phyloP scores from a whole-genome alignment of 1,140 invertebrate species.

The Semibalanus balanoides region DNA sequence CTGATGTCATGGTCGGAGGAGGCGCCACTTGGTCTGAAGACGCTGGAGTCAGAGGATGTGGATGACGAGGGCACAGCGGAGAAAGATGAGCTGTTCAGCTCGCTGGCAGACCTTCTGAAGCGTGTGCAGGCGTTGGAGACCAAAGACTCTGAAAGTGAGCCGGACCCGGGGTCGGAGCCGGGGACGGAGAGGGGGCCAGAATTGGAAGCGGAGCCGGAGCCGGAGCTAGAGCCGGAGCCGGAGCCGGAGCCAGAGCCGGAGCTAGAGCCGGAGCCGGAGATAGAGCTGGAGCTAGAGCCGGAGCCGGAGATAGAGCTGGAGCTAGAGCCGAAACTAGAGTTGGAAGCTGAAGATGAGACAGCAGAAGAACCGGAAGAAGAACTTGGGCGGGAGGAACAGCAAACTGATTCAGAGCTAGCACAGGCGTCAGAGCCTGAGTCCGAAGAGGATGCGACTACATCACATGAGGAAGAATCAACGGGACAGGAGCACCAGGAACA shows the following conservation, averaged over 20 bases:
- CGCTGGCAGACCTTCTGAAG: background rate
- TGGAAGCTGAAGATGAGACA: background rate
- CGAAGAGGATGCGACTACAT: no score
- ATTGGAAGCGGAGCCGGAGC: background rate
- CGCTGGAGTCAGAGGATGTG: background rate
- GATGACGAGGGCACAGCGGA: background rate
- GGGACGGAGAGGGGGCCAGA: no score
- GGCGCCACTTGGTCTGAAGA: background rate
- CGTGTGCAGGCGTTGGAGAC: background rate
- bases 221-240: no score
- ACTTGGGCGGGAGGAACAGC: background rate
- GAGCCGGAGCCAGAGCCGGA: background rate
- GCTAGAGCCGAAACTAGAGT: background rate
- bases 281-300: background rate
- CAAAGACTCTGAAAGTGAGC: no score
- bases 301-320: background rate
- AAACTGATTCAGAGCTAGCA: no score
- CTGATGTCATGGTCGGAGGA: no score
- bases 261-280: background rate
- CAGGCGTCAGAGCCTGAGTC: no score
- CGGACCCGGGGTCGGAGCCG: no score
- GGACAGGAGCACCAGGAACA: no score
- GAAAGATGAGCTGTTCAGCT: background rate
- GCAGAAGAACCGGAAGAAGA: background rate
- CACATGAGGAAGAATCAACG: no score